Evolutionary conservation across 2,888 invertebrate genomes (phyloP).

Genomic region (Lacanobia wlatinum): DNA sequence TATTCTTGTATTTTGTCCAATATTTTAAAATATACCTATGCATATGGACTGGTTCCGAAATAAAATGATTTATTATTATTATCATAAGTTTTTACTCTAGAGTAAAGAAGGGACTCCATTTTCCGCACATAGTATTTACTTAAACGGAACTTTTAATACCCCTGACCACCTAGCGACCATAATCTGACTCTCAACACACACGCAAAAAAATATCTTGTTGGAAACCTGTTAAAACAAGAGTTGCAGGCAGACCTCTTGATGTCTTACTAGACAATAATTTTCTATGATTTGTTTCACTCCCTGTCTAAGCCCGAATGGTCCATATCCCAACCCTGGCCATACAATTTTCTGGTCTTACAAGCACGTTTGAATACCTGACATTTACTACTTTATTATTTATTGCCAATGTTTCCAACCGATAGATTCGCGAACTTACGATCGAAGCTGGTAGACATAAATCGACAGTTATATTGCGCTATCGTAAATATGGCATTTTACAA

Average conservation of each 20-base stretch:
- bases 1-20: too few relatives aligned
- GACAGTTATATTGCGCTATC: conserved; percentile 23
- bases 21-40: too few relatives aligned
- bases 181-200: neutral
- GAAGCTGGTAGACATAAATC: conserved; percentile 48
- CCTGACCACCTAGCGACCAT: too few relatives aligned
- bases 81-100: too few relatives aligned
- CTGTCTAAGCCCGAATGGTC: neutral
- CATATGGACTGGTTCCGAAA: too few relatives aligned
- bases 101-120: too few relatives aligned
- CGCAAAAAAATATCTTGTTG: neutral
- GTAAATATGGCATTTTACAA: conserved; percentile 30
- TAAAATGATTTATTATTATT: too few relatives aligned
- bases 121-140: too few relatives aligned
- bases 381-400: conserved; percentile 50
- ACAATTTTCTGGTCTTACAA: conserved; percentile 10
- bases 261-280: neutral
- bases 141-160: too few relatives aligned
- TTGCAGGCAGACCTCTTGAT: neutral
- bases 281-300: neutral
- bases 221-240: neutral
- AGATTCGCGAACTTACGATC: conserved; percentile 44
- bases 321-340: neutral
- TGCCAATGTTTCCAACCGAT: conserved; percentile 36
- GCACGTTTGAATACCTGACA: conserved; percentile 27